A percentile compares a stretch with the other conserved stretches of the same genome.
These are phyloP conservation scores for Petrocephalus schoutedeni DNA, from an alignment of 2,797 vertebrate species.

Conservation along the genomic window DNA sequence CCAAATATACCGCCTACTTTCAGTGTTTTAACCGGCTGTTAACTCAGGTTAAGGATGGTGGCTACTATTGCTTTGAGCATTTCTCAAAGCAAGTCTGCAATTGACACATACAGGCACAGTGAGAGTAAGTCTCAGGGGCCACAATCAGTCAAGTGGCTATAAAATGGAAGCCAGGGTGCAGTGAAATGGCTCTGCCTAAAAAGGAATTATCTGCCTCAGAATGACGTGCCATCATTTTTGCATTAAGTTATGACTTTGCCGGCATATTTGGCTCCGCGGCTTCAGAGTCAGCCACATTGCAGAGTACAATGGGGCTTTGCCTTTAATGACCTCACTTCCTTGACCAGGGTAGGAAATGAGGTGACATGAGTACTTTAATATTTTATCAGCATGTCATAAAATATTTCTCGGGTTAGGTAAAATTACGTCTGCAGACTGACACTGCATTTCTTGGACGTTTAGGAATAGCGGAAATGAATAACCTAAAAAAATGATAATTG, in stretches of 20 bases:
- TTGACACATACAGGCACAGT: not conserved
- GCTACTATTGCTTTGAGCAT: not conserved
- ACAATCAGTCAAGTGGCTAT: not conserved
- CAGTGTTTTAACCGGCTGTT: not conserved
- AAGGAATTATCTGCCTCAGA: not conserved
- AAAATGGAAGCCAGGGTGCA: not conserved
- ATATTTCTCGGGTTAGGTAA: conserved; percentile 18
- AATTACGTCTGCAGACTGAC: not conserved
- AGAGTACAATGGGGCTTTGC: not conserved
- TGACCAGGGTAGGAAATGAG: conserved; percentile 11
- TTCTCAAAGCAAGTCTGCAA: not conserved
- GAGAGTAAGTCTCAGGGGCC: not conserved
- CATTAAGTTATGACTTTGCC: not conserved
- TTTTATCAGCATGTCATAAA: conserved; percentile 12
- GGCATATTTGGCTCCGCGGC: not conserved
- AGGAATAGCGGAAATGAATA: not conserved
- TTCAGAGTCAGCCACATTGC: not conserved
- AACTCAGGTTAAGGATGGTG: not conserved
- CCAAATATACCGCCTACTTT: not conserved
- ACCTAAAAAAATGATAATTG: not conserved
- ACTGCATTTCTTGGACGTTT: not conserved
- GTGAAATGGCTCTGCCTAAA: not conserved
- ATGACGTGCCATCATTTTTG: not conserved
- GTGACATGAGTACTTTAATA: not conserved
- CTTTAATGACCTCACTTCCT: not conserved